Evolutionary conservation across 2,113 vertebrate species (phyloP), one percentile per base, ranked within the genome.

Genomic region (Mobula birostris): DNA sequence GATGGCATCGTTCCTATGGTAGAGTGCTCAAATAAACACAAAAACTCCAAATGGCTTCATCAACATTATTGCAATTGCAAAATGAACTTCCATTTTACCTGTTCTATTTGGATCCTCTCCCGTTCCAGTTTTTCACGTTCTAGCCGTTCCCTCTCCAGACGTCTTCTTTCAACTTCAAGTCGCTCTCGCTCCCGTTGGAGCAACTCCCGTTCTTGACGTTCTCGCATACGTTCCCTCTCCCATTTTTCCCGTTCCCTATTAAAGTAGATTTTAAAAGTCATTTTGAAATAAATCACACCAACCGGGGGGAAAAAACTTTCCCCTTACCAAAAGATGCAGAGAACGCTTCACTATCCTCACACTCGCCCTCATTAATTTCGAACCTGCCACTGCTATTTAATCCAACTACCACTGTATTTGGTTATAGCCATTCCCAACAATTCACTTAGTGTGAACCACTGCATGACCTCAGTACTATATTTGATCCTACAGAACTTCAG

Each of bases 51-150:
- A 48, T 48, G 48, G 48, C 48, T 48, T 48, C 48, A 48, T 4
- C 48, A 48, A 48, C 48, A 48, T 48, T 48, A 48, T 48, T 56
- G n/a, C 40, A 80, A 83, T 6, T 48, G 0, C 12, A 82, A 15
- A 68, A 12, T 9, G 74, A 77, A n/a, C 36, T 56, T 32, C 32
- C 21, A 32, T 32, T 40, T 72, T 92, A 94, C 94, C 94, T 94
- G 98, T 95, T 99, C 99, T 1, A 99, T 98, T 0, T 98, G 97
- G 95, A 98, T 96, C 58, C 98, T 96, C 94, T 99, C 98, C 0
- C 98, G 97, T 95, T 99, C 99, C 94, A 99, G 70, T 76, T 98
- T 97, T 95, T 99, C 98, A 0, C 98, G 97, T 96, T 99, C 98
- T 96, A 98, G 95, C 0, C 99, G 97, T 94, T 99, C 99, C 0